These are phyloP conservation scores for Atlantisia rogersi DNA, from an alignment of 2,113 vertebrate species.

Conservation along the genomic window DNA sequence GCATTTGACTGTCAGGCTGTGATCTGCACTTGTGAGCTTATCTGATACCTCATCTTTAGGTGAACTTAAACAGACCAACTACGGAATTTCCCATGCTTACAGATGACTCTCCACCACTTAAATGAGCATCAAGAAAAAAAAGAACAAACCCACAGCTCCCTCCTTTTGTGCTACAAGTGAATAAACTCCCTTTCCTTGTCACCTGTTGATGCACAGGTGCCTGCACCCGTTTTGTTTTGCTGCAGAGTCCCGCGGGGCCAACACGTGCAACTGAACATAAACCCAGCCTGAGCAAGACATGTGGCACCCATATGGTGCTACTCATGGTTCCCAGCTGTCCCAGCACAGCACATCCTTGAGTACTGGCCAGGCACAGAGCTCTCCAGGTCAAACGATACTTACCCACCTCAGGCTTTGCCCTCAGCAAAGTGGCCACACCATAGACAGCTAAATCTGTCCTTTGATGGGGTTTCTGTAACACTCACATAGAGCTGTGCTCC, in stretches of 20 bases:
- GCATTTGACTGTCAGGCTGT: neutral
- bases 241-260: neutral
- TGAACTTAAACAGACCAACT: neutral
- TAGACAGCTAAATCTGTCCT: neutral
- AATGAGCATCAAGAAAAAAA: rapidly evolving
- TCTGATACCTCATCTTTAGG: neutral
- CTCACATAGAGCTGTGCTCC: neutral
- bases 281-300: neutral
- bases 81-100: neutral
- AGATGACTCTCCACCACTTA: neutral
- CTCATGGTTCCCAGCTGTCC: neutral
- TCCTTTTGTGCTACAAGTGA: neutral
- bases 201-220: neutral
- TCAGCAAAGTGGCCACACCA: neutral
- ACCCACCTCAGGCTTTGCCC: neutral
- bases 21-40: neutral
- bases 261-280: neutral
- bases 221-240: neutral
- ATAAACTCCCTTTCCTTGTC: neutral
- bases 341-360: neutral
- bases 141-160: neutral
- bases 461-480: neutral
- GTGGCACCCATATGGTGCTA: rapidly evolving
- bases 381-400: neutral
- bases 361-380: neutral